Evolutionary conservation across 2,888 invertebrate species (phyloP).

Genomic region (Sinhomidia bicolor): DNA sequence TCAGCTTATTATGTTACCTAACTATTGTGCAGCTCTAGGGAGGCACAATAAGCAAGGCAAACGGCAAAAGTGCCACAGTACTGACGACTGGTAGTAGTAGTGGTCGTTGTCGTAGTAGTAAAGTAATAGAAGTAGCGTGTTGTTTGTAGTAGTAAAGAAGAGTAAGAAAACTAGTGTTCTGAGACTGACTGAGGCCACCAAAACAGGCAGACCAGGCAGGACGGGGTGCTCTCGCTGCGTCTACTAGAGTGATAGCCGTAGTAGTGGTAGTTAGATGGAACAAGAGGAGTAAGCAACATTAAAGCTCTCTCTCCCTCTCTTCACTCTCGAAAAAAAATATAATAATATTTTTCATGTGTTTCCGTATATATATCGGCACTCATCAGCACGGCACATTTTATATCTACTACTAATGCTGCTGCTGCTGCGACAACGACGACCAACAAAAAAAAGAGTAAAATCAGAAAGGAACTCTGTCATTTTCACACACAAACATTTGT

Average conservation of each 20-base stretch:
- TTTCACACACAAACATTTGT: slow-evolving; percentile 54
- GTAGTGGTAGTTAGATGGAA: slow-evolving; percentile 48
- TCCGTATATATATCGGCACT: neutral
- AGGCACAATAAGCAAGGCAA: neutral
- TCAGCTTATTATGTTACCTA: neutral
- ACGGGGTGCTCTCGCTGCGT: slow-evolving; percentile 59
- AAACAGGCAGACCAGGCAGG: slow-evolving; percentile 60
- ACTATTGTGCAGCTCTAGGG: slow-evolving; percentile 18
- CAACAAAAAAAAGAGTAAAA: slow-evolving; percentile 14
- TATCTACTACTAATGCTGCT: neutral
- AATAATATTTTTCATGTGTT: slow-evolving; percentile 47
- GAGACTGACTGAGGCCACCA: slow-evolving; percentile 67
- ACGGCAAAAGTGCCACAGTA: neutral
- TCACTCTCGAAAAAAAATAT: neutral
- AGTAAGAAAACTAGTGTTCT: slow-evolving; percentile 53
- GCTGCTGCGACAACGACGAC: slow-evolving; percentile 1
- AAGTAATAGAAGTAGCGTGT: no score
- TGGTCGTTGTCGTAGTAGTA: slow-evolving; percentile 15
- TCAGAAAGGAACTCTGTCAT: slow-evolving; percentile 48
- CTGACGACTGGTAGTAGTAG: slow-evolving; percentile 13
- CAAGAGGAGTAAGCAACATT: slow-evolving; percentile 54
- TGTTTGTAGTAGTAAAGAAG: slow-evolving; percentile 49
- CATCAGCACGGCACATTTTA: neutral
- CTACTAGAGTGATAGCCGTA: slow-evolving; percentile 35
- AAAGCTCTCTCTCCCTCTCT: slow-evolving; percentile 50